A percentile compares a stretch with the other conserved stretches of the same genome.
These are phyloP conservation scores for Numida meleagris DNA, from an alignment of 2,113 vertebrate species.

Conservation along the genomic window DNA sequence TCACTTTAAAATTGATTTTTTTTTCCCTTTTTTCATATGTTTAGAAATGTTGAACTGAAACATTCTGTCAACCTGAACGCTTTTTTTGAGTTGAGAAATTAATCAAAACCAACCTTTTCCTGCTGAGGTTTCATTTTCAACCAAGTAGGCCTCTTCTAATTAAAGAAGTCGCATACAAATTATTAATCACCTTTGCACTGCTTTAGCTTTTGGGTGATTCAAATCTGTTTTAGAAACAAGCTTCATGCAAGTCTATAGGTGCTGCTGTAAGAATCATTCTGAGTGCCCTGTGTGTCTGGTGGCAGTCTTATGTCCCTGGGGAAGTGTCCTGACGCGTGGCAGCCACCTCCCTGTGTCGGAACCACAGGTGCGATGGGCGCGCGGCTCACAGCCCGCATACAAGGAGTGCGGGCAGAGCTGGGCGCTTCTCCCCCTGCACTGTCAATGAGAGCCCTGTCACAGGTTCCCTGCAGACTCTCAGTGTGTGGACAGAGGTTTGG, in stretches of 20 bases:
- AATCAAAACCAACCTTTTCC: constrained; percentile 68
- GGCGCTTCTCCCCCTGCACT: rapidly evolving
- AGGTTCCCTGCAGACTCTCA: rapidly evolving
- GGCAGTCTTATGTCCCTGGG: rapidly evolving
- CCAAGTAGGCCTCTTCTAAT: constrained; percentile 56
- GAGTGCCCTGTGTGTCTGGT: background rate
- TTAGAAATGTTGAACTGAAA: constrained; percentile 56
- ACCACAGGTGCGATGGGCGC: rapidly evolving
- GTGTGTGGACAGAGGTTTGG: rapidly evolving
- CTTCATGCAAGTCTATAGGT: background rate
- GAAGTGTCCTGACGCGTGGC: background rate
- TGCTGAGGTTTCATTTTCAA: constrained; percentile 62
- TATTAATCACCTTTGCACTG: constrained; percentile 14
- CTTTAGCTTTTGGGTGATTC: constrained; percentile 21
- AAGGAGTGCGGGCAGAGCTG: rapidly evolving
- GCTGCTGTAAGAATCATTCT: background rate
- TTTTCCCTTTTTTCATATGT: background rate
- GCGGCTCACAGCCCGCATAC: rapidly evolving
- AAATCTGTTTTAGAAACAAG: background rate
- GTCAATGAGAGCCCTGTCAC: background rate
- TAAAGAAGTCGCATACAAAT: constrained; percentile 58
- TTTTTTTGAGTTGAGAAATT: constrained; percentile 58
- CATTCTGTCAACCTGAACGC: background rate
- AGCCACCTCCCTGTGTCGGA: background rate
- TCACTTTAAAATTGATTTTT: background rate